Evolutionary conservation across 2,797 vertebrate genomes (phyloP).

Genomic region (Melanotaenia boesemani): DNA sequence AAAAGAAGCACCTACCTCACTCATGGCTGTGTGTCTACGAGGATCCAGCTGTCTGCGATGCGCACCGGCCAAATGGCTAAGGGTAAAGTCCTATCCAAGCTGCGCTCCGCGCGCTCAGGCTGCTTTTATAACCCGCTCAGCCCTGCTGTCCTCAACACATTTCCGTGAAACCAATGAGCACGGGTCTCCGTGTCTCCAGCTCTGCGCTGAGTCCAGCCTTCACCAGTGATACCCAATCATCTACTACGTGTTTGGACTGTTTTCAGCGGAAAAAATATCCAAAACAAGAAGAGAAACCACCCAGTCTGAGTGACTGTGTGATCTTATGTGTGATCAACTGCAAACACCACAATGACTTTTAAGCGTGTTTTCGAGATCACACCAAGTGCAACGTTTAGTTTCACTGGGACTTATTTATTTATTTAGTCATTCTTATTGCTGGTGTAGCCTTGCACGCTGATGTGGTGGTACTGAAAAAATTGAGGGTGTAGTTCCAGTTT

Average conservation of each 20-base stretch:
- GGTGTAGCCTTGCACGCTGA: no score
- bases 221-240: not conserved
- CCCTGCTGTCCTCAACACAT: slow-evolving; percentile 58
- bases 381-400: no score
- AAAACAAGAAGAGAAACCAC: no score
- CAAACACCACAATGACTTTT: no score
- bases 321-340: no score
- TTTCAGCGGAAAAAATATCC: not conserved
- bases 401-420: no score
- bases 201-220: slow-evolving; percentile 19
- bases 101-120: slow-evolving; percentile 42
- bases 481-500: no score
- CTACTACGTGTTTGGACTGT: slow-evolving; percentile 1
- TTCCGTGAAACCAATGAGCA: slow-evolving; percentile 71
- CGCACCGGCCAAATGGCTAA: slow-evolving; percentile 34
- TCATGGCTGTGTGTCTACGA: slow-evolving; percentile 72
- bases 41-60: slow-evolving; percentile 33
- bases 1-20: slow-evolving; percentile 76
- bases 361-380: no score
- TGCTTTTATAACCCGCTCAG: slow-evolving; percentile 75
- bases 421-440: no score
- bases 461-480: no score
- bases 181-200: slow-evolving; percentile 32
- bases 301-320: no score
- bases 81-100: slow-evolving; percentile 52